Conservation (phyloP, 2,113 vertebrate genomes). For the Cochlearius cochlearius region DNA sequence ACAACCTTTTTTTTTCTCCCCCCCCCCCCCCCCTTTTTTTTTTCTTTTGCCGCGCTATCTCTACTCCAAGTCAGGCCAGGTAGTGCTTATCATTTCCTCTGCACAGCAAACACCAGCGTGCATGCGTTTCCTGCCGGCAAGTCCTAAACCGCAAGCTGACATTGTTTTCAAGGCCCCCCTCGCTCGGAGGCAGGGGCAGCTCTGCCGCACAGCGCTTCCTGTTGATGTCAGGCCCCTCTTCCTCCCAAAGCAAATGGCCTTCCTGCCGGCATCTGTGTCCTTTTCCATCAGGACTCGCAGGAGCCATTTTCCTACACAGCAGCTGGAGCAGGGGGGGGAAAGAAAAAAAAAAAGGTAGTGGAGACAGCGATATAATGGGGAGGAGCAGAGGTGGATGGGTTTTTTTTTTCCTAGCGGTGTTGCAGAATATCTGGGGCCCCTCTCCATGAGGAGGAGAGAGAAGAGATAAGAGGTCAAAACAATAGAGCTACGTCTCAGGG, state of each 20-base stretch:
- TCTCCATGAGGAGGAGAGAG: not conserved
- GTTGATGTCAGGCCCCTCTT: conserved; percentile 80
- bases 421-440: not conserved
- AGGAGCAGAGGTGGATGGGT: not conserved
- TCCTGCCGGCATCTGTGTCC: conserved; percentile 71
- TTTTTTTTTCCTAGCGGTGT: not conserved
- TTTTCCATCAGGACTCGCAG: conserved; percentile 59
- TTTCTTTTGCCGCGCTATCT: not conserved
- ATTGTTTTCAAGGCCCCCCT: conserved; percentile 74
- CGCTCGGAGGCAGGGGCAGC: conserved; percentile 61
- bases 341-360: not conserved
- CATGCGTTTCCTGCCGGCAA: conserved; percentile 72
- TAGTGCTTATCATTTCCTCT: conserved; percentile 75
- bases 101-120: conserved; percentile 52
- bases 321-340: not conserved
- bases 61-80: conserved; percentile 66
- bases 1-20: not conserved
- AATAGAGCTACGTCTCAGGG: not conserved
- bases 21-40: accelerated
- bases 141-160: conserved; percentile 59
- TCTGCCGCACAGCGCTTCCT: conserved; percentile 72
- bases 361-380: not conserved
- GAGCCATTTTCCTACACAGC: conserved; percentile 28
- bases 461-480: conserved; percentile 20
- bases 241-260: conserved; percentile 75